These are phyloP conservation scores for Muscidifurax raptorellus DNA, from an alignment of 1,140 invertebrate species.

Conservation along the genomic window DNA sequence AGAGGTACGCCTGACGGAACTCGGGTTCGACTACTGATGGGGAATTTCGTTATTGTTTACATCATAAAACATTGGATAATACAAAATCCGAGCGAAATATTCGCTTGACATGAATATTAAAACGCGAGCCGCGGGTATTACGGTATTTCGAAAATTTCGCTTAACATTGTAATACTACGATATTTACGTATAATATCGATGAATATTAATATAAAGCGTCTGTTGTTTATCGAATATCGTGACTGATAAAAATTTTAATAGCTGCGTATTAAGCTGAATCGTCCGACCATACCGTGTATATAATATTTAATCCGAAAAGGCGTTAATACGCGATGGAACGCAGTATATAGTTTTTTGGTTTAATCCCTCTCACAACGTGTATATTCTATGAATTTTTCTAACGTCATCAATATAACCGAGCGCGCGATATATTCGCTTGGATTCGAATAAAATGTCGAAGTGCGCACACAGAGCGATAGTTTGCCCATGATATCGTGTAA, in stretches of 20 bases:
- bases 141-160: background rate
- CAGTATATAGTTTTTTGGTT: background rate
- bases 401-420: background rate
- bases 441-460: background rate
- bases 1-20: background rate
- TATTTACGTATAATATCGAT: background rate
- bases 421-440: background rate
- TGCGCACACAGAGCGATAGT: background rate
- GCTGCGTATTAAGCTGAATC: conserved; percentile 7
- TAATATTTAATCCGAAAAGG: background rate
- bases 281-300: background rate
- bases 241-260: conserved; percentile 23
- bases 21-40: background rate
- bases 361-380: background rate
- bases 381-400: background rate
- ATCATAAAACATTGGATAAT: no score
- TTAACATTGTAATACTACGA: background rate
- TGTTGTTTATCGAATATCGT: background rate
- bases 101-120: background rate
- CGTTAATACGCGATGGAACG: background rate
- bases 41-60: background rate
- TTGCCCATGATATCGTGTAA: conserved; percentile 31
- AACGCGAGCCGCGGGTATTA: background rate
- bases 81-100: background rate
- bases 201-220: conserved; percentile 3